Base-by-base conservation (phyloP, 2,797 vertebrate genomes). In the Sebastes vulpes region DNA sequence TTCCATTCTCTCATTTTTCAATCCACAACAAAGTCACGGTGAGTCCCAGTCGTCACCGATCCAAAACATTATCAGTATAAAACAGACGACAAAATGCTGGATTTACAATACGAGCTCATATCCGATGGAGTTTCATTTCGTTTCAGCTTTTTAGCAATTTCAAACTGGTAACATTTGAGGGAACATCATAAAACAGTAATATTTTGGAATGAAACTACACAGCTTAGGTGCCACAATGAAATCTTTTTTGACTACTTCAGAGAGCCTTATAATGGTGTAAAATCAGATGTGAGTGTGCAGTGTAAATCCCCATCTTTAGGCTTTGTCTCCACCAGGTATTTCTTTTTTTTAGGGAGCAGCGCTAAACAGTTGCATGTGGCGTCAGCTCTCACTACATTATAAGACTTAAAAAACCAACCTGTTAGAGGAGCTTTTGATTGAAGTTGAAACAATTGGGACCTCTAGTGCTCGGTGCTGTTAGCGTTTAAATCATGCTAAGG, bases 1-100 rank as follows among this genome's bases (percentile, higher is more conserved):
- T 93, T 94, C 74, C 81, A 90, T 88, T 93, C 81, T 85, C 72
- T 87, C 80, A 25, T 14, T 80, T 83, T 83, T 84, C 23, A 72
- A 78, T 86, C 76, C 84, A 86, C 85, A 74, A 64, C 69, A 87
- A 84, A 67, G 81, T 83, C 69, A 71, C 54, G 63, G 79, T 72
- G 79, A 90, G 80, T 79, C 69, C 25, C 82, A 54, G 61, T 72
- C 81, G 26, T 72, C 74, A 63, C 50, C 72, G n/a, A 12, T 59
- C 53, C 54, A 67, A 79, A 85, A 89, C 75, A 79, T 66, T 2
- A 83, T 79, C 75, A 68, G 84, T 88, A 87, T 69, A 88, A 92
- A 92, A 90, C 87, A 87, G 72, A 88, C 65, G 56, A 82, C 61
- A 48, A 68, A 74, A 72, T 20, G 72, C 80, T 73, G 84, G 84